Percentiles rank a stretch among this genome's conserved stretches.
Conservation (phyloP, 2,888 invertebrate genomes). For the Ypsolopha scabrella region DNA sequence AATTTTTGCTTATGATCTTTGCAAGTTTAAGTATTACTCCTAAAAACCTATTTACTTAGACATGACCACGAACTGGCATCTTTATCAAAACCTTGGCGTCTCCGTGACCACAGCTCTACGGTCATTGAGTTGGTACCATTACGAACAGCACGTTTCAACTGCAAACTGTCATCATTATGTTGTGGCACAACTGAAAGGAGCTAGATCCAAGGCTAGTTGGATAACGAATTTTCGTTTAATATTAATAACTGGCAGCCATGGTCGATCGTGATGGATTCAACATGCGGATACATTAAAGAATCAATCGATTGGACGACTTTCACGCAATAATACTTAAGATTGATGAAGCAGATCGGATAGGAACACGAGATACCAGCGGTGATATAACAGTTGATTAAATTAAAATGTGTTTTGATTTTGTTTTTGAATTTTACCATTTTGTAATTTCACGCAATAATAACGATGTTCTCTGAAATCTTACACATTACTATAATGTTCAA, state of each 20-base stretch:
- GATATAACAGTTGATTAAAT: constrained; percentile 30
- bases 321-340: constrained; percentile 13
- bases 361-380: constrained; percentile 19
- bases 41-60: background rate
- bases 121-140: constrained; percentile 44
- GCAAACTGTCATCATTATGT: constrained; percentile 60
- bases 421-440: too few relatives aligned
- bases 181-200: constrained; percentile 60
- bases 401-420: constrained; percentile 11
- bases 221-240: constrained; percentile 68
- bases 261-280: constrained; percentile 9
- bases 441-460: too few relatives aligned
- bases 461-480: too few relatives aligned
- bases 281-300: constrained; percentile 5
- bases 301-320: background rate
- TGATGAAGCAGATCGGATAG: constrained; percentile 15
- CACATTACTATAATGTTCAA: too few relatives aligned
- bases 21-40: too few relatives aligned
- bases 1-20: too few relatives aligned
- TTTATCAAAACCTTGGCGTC: constrained; percentile 26
- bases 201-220: constrained; percentile 58
- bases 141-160: constrained; percentile 52
- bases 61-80: background rate
- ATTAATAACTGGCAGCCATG: constrained; percentile 41
- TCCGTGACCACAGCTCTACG: constrained; percentile 32